phyloP scores from a whole-genome alignment of 2,888 invertebrate genomes.

The Pristionchus mayeri region DNA sequence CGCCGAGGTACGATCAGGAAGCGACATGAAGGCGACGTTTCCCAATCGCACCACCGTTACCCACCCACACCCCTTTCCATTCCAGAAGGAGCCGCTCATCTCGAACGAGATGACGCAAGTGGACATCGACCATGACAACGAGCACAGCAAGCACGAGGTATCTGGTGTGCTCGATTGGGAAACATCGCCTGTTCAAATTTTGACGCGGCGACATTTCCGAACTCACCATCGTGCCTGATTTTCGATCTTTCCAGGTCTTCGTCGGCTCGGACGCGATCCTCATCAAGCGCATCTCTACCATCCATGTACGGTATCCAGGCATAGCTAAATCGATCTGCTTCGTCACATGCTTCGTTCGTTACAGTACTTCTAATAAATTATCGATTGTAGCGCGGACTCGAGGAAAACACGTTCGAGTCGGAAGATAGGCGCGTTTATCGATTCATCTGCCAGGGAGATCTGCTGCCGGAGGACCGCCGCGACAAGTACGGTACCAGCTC shows the following conservation, averaged over 20 bases:
- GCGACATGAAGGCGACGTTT: not conserved
- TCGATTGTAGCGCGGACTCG: constrained; percentile 27
- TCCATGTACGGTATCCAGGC: not conserved
- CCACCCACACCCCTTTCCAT: not conserved
- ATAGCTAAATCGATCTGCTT: no score
- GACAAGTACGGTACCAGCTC: constrained; percentile 8
- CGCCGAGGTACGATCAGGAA: not conserved
- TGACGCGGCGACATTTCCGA: not conserved
- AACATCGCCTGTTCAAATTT: not conserved
- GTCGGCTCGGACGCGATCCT: constrained; percentile 16
- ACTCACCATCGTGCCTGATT: no score
- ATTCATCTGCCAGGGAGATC: constrained; percentile 35
- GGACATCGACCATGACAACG: constrained; percentile 40
- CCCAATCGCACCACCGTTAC: not conserved
- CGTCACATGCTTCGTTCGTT: no score
- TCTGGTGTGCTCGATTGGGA: not conserved
- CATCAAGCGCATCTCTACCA: constrained; percentile 40
- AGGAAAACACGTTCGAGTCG: constrained; percentile 25
- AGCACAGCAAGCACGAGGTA: constrained; percentile 39
- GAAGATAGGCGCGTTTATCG: constrained; percentile 9
- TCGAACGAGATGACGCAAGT: constrained; percentile 23
- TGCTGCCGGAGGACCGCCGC: constrained; percentile 1
- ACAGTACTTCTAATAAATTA: no score
- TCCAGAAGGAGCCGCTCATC: constrained; percentile 1
- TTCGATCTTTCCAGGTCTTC: constrained; percentile 10